A percentile compares a stretch with the other conserved stretches of the same genome.
phyloP scores from a whole-genome alignment of 2,797 vertebrate genomes.

The Sebastes steindachneri region DNA sequence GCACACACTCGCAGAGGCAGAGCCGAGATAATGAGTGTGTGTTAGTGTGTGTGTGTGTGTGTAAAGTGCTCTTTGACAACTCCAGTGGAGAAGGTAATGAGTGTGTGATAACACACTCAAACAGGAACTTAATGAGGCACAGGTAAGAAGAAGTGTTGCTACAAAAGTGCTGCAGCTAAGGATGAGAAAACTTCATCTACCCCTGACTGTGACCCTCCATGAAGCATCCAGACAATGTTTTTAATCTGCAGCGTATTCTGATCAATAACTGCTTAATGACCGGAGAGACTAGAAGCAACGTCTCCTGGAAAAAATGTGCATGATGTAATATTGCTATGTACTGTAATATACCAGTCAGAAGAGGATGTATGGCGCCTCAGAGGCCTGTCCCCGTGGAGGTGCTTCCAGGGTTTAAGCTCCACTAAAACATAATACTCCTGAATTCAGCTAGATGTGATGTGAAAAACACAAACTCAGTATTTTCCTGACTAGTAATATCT shows the following conservation, averaged over 20 bases:
- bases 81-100: constrained; percentile 71
- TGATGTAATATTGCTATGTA: not conserved
- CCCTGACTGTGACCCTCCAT: constrained; percentile 4
- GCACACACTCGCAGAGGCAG: constrained; percentile 27
- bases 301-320: not conserved
- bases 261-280: constrained; percentile 46
- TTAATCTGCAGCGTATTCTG: constrained; percentile 21
- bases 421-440: not conserved
- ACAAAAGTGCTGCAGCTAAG: not conserved
- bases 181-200: constrained; percentile 18
- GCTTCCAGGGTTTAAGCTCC: not conserved
- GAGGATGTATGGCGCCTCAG: not conserved
- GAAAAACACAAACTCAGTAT: not conserved
- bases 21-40: constrained; percentile 47
- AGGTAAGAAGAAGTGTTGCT: constrained; percentile 48
- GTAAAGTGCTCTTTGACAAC: constrained; percentile 63
- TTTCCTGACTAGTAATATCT: not conserved
- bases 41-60: constrained; percentile 23
- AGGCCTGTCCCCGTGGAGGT: not conserved
- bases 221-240: constrained; percentile 16
- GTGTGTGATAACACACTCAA: constrained; percentile 66
- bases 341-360: not conserved
- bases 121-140: constrained; percentile 69
- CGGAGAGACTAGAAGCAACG: not conserved
- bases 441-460: not conserved